These are phyloP conservation scores for Strigops habroptila DNA, from an alignment of 2,113 vertebrate genomes.

Conservation along the genomic window DNA sequence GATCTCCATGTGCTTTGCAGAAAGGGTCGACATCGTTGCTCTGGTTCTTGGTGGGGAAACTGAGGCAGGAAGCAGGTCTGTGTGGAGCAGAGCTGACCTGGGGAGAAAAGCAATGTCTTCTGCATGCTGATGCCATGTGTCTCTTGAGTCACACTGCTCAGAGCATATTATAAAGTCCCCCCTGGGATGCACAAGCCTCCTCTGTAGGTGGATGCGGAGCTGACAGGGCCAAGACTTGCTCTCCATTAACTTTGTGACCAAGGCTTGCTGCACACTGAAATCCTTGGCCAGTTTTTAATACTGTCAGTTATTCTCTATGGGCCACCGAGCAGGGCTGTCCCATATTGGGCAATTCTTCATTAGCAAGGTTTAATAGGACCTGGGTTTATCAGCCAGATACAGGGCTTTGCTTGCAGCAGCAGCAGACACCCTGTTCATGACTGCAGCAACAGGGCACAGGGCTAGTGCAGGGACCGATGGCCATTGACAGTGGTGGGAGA, in stretches of 20 bases:
- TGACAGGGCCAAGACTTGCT: not conserved
- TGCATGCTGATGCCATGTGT: not conserved
- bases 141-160: not conserved
- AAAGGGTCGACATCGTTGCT: not conserved
- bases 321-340: not conserved
- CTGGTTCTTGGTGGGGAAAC: not conserved
- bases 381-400: not conserved
- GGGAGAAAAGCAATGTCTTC: not conserved
- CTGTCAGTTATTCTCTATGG: not conserved
- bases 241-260: not conserved
- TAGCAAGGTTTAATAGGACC: not conserved
- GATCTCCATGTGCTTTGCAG: not conserved
- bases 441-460: not conserved
- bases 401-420: not conserved
- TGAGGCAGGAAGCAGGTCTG: not conserved
- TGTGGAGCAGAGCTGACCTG: not conserved
- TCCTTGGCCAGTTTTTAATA: not conserved
- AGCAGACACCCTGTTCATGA: not conserved
- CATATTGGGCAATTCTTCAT: not conserved
- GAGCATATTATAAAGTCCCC: not conserved
- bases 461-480: not conserved
- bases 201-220: not conserved
- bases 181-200: not conserved
- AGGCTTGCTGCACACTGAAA: not conserved
- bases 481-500: accelerated